phyloP scores from a whole-genome alignment of 2,113 vertebrate species.

The Butorides virescens region DNA sequence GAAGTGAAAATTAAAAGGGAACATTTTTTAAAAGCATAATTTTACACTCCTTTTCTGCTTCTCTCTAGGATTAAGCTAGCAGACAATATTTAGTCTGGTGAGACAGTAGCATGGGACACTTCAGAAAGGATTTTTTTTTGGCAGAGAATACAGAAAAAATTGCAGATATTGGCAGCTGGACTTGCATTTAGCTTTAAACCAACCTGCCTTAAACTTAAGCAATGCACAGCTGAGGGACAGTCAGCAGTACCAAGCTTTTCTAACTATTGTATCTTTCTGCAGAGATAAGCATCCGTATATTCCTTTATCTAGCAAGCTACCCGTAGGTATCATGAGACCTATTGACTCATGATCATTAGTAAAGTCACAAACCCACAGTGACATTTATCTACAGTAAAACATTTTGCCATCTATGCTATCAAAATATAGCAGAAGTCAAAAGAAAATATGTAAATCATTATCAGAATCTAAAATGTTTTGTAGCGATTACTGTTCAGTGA shows the following conservation, averaged over 20 bases:
- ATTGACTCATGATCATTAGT: slow-evolving; percentile 45
- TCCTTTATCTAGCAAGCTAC: slow-evolving; percentile 19
- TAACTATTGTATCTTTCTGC: neutral
- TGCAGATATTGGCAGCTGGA: neutral
- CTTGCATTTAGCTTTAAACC: neutral
- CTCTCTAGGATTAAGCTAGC: neutral
- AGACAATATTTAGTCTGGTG: neutral
- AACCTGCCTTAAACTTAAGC: neutral
- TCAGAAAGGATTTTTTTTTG: neutral
- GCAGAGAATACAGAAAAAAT: neutral
- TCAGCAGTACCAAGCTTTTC: neutral
- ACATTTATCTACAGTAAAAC: slow-evolving; percentile 52
- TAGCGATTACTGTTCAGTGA: neutral
- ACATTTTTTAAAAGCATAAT: neutral
- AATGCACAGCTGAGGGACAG: neutral
- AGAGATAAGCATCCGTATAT: slow-evolving; percentile 2
- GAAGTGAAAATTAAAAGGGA: neutral
- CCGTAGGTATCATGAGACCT: slow-evolving; percentile 59
- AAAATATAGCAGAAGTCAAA: slow-evolving; percentile 43
- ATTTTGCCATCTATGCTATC: slow-evolving; percentile 40
- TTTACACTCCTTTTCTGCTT: neutral
- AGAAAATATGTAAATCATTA: neutral
- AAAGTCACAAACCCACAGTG: slow-evolving; percentile 31
- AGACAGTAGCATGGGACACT: neutral
- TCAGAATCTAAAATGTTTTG: neutral